Conservation (phyloP, 2,797 vertebrate genomes). For the Potorous gilbertii region DNA sequence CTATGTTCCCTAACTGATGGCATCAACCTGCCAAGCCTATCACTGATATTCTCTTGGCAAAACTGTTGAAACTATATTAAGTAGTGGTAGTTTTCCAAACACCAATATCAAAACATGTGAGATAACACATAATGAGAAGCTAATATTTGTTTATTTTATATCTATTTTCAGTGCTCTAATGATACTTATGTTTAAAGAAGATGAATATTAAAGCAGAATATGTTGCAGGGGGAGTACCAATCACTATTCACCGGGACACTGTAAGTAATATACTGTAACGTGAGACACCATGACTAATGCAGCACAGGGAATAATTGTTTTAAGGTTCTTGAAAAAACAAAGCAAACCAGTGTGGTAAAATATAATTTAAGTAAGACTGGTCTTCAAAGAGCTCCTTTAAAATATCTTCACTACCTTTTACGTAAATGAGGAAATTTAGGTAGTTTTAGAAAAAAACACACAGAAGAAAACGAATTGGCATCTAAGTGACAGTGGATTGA, state of each 20-base stretch:
- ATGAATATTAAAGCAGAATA: too few relatives aligned
- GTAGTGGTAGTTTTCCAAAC: too few relatives aligned
- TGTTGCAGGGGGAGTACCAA: too few relatives aligned
- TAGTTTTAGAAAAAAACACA: neutral
- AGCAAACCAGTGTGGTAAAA: neutral
- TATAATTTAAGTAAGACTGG: neutral
- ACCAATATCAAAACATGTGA: neutral
- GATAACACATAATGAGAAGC: neutral
- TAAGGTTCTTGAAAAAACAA: too few relatives aligned
- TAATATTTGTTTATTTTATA: neutral
- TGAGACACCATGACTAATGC: too few relatives aligned
- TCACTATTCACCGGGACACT: too few relatives aligned
- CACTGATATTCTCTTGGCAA: neutral
- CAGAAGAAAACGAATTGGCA: neutral
- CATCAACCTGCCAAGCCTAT: too few relatives aligned
- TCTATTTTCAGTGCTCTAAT: neutral
- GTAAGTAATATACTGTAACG: too few relatives aligned
- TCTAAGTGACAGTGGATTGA: too few relatives aligned
- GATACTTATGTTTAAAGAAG: neutral
- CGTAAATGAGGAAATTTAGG: slow-evolving; percentile 4
- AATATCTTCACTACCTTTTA: slow-evolving; percentile 11
- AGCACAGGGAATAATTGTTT: neutral
- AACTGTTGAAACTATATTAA: neutral
- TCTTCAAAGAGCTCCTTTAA: slow-evolving; percentile 7
- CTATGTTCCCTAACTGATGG: too few relatives aligned